Percentiles rank a stretch among this genome's conserved stretches.
These are phyloP conservation scores for Drosophila robusta DNA, from an alignment of 2,888 invertebrate species.

Conservation along the genomic window DNA sequence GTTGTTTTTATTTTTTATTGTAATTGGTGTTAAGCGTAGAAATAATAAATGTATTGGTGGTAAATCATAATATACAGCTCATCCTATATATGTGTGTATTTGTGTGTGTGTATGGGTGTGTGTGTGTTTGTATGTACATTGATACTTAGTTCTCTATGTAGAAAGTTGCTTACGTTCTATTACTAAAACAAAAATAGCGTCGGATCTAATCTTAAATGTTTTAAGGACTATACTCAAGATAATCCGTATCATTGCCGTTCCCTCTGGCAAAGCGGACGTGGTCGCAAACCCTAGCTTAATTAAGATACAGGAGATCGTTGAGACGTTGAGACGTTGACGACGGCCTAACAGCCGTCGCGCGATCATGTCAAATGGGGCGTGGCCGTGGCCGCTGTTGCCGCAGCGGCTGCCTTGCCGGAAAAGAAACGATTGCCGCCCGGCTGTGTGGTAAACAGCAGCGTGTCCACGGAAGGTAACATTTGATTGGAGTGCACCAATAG, in stretches of 20 bases:
- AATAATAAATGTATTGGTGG: conserved; percentile 63
- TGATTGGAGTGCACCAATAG: conserved; percentile 77
- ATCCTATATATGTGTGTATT: conserved; percentile 10
- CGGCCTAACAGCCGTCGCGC: conserved; percentile 47
- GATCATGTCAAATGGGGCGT: conserved; percentile 72
- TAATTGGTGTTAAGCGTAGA: conserved; percentile 73
- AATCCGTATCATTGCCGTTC: conserved; percentile 56
- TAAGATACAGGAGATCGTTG: conserved; percentile 80
- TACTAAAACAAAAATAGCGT: conserved; percentile 72
- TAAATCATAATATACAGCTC: conserved; percentile 45
- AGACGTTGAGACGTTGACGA: conserved; percentile 56
- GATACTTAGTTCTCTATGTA: conserved; percentile 58
- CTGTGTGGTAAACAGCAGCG: conserved; percentile 79
- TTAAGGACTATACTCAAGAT: conserved; percentile 58
- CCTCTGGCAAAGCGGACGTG: conserved; percentile 37
- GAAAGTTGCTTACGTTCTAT: conserved; percentile 65
- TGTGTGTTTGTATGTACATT: conserved; percentile 54
- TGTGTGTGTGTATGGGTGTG: conserved; percentile 26
- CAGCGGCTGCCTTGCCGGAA: conserved; percentile 51
- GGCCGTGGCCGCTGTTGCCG: conserved; percentile 36
- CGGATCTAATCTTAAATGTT: conserved; percentile 54
- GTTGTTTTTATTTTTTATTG: conserved; percentile 46
- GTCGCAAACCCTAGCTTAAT: conserved; percentile 73
- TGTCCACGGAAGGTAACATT: conserved; percentile 84
- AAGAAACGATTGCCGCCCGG: conserved; percentile 74